A percentile compares a stretch with the other conserved stretches of the same genome.
phyloP scores from a whole-genome alignment of 2,797 vertebrate genomes.

The Lindbergichthys nudifrons region DNA sequence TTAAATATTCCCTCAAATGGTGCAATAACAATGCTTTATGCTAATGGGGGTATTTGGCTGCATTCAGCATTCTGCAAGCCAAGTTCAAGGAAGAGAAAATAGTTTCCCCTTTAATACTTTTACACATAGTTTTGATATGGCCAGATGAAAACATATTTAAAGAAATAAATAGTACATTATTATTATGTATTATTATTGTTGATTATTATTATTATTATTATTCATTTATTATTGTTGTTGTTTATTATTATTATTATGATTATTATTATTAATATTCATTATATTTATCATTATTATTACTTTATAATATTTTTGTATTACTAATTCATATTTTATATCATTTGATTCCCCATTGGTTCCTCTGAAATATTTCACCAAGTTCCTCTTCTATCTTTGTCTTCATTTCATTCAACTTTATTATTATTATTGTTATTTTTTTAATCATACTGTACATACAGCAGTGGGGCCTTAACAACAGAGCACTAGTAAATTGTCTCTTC shows the following conservation, averaged over 20 bases:
- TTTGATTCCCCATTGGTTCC: no score
- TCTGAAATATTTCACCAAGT: no score
- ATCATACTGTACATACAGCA: background rate
- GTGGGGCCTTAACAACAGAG: background rate
- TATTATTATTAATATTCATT: background rate
- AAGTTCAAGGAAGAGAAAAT: background rate
- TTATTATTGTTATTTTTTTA: background rate
- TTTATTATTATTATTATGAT: background rate
- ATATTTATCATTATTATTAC: background rate
- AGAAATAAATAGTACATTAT: background rate
- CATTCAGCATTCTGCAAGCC: no score
- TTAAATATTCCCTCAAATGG: no score
- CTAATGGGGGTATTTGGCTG: background rate
- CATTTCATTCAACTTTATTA: background rate
- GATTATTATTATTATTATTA: background rate
- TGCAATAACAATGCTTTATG: background rate
- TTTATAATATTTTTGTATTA: no score
- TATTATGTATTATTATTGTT: background rate
- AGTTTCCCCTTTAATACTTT: background rate
- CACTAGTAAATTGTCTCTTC: background rate
- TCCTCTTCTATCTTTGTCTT: no score
- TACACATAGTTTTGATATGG: background rate
- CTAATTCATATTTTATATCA: no score
- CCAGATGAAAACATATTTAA: background rate
- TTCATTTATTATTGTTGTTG: background rate